These are phyloP conservation scores for Epinephelus fuscoguttatus DNA, from an alignment of 2,113 vertebrate genomes.

Conservation along the genomic window DNA sequence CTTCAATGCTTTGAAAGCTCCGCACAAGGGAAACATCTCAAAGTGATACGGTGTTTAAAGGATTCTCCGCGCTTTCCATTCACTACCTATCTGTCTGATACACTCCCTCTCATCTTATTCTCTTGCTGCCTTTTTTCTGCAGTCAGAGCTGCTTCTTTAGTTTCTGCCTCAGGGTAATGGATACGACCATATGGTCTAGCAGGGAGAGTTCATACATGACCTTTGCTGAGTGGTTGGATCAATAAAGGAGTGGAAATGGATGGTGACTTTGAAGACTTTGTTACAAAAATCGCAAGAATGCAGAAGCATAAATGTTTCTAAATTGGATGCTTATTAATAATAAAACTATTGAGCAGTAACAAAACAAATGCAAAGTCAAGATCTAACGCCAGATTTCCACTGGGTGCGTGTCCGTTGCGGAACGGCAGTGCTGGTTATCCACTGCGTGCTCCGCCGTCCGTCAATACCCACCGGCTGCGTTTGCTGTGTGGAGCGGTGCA, in stretches of 20 bases:
- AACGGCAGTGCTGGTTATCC: too few species aligned
- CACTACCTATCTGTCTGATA: conserved; percentile 23
- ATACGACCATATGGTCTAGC: background rate
- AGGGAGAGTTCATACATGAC: conserved; percentile 12
- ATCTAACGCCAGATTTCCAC: too few species aligned
- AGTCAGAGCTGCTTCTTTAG: background rate
- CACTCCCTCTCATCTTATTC: conserved; percentile 22
- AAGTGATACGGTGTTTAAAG: conserved; percentile 40
- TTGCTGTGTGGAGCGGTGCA: too few species aligned
- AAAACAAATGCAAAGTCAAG: background rate
- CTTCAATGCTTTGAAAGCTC: conserved; percentile 32
- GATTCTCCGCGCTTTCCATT: conserved; percentile 44
- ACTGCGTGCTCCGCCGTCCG: too few species aligned
- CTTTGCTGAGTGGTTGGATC: background rate
- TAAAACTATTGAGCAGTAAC: background rate
- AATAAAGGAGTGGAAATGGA: background rate
- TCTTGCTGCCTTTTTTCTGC: conserved; percentile 13
- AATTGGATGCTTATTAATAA: background rate
- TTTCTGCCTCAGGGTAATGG: conserved; percentile 9
- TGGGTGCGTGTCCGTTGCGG: too few species aligned
- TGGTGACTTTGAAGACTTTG: background rate
- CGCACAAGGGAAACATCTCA: conserved; percentile 33
- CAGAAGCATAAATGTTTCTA: background rate
- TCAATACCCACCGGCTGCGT: too few species aligned
- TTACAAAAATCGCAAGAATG: background rate